A percentile compares a stretch with the other conserved stretches of the same genome.
phyloP scores from a whole-genome alignment of 1,140 invertebrate genomes.

The Philotrypesis tridentata region DNA sequence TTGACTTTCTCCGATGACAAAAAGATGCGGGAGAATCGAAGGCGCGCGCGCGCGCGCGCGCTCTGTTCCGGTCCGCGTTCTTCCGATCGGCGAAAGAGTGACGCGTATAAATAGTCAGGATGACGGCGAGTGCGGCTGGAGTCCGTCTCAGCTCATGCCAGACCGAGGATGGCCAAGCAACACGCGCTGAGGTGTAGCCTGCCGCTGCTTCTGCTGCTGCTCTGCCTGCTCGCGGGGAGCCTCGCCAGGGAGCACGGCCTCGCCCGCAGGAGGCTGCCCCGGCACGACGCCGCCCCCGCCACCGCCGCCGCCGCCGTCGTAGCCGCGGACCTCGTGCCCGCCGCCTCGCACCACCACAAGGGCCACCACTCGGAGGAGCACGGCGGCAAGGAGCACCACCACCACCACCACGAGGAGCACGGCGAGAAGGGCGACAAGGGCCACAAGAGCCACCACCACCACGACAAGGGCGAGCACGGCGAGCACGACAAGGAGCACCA shows the following conservation, averaged over 20 bases:
- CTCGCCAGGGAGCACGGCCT: conserved; percentile 10
- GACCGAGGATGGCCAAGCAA: conserved; percentile 15
- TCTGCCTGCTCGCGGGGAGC: not conserved
- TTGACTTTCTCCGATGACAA: conserved; percentile 40
- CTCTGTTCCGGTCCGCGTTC: conserved; percentile 3
- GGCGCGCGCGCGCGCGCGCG: too few relatives aligned
- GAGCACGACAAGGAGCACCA: conserved; percentile 83
- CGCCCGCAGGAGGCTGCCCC: not conserved
- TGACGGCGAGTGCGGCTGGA: conserved; percentile 16
- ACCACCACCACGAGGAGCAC: conserved; percentile 78
- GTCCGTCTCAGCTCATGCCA: conserved; percentile 26
- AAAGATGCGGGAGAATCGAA: conserved; percentile 36
- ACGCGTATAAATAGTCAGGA: conserved; percentile 40
- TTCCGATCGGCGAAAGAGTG: conserved; percentile 31
- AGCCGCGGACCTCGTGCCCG: conserved; percentile 27
- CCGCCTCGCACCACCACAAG: conserved; percentile 80
- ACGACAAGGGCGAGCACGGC: conserved; percentile 79
- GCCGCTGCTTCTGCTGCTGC: conserved; percentile 1
- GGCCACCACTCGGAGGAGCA: conserved; percentile 75
- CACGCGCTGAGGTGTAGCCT: not conserved
- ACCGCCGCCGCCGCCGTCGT: too few relatives aligned
- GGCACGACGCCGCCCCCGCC: not conserved
- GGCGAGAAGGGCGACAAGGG: conserved; percentile 81
- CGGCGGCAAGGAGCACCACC: conserved; percentile 79
- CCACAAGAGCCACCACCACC: conserved; percentile 80